Percentiles rank a stretch among this genome's conserved stretches.
These are phyloP conservation scores for Xenus cinereus DNA, from an alignment of 2,113 vertebrate species.

Conservation along the genomic window DNA sequence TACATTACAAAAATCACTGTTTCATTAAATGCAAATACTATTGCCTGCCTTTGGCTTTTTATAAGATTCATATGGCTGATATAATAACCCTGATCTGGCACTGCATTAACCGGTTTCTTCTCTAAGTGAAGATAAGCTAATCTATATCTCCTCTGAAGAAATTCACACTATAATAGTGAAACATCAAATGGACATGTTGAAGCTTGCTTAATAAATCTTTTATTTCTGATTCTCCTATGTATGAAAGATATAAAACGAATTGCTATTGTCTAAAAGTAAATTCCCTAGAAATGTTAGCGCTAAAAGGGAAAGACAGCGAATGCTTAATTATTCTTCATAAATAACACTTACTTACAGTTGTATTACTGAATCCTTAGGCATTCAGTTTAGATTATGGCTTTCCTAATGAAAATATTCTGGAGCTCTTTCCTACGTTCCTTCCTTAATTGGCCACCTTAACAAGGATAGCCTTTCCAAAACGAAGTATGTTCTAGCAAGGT, in stretches of 20 bases:
- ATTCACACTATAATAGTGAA: background rate
- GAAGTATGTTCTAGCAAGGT: background rate
- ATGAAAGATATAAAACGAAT: background rate
- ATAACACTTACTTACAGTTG: background rate
- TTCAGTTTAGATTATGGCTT: background rate
- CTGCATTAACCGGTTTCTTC: conserved; percentile 26
- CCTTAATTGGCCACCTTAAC: background rate
- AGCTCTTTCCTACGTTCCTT: background rate
- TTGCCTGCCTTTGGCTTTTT: conserved; percentile 43
- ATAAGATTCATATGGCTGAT: conserved; percentile 19
- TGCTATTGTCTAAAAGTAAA: background rate
- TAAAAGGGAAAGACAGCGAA: background rate
- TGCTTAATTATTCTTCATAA: background rate
- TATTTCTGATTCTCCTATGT: background rate
- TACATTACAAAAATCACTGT: conserved; percentile 51
- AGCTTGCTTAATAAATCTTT: background rate
- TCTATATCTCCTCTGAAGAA: conserved; percentile 10
- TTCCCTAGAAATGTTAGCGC: background rate
- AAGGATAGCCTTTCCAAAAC: background rate
- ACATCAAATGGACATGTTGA: background rate
- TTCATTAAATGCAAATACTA: conserved; percentile 69
- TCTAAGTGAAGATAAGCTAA: background rate
- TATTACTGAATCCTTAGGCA: background rate
- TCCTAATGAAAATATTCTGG: background rate
- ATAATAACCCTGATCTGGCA: conserved; percentile 2